Evolutionary conservation across 2,797 vertebrate genomes (phyloP).

Genomic region (Thripadectes ignobilis): DNA sequence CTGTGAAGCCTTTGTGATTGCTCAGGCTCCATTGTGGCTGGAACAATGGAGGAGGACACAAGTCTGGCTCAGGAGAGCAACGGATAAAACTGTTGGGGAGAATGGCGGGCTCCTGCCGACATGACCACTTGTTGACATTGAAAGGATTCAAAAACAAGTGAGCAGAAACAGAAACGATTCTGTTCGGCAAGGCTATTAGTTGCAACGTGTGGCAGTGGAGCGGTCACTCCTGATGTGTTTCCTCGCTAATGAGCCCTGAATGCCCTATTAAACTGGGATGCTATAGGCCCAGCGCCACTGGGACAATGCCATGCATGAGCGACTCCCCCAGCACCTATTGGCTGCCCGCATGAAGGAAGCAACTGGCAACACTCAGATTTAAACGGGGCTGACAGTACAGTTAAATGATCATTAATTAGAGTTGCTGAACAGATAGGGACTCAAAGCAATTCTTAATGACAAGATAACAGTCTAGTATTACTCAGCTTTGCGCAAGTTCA

Average conservation of each 20-base stretch:
- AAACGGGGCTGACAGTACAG: constrained; percentile 89
- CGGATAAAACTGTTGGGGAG: constrained; percentile 90
- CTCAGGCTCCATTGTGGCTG: constrained; percentile 87
- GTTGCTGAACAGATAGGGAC: constrained; percentile 86
- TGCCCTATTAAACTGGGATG: constrained; percentile 90
- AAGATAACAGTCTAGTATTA: constrained; percentile 78
- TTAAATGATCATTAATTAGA: constrained; percentile 98
- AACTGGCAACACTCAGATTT: constrained; percentile 87
- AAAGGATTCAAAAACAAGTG: constrained; percentile 87
- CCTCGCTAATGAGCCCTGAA: constrained; percentile 86
- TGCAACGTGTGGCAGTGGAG: constrained; percentile 92
- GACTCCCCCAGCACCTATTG: constrained; percentile 78
- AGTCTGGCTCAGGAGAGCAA: constrained; percentile 92
- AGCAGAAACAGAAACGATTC: constrained; percentile 87
- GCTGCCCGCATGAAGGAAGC: constrained; percentile 74
- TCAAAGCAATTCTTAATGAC: constrained; percentile 81
- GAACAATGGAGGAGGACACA: constrained; percentile 92
- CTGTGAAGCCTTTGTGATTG: constrained; percentile 99
- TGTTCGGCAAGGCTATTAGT: constrained; percentile 83
- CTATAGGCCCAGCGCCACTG: constrained; percentile 81
- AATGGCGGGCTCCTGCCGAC: constrained; percentile 83
- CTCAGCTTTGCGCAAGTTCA: constrained; percentile 58
- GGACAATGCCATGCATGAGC: constrained; percentile 84
- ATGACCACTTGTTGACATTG: constrained; percentile 83
- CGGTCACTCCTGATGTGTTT: constrained; percentile 80